Evolutionary conservation across 2,113 vertebrate genomes (phyloP).

Genomic region (Corvus moneduloides): DNA sequence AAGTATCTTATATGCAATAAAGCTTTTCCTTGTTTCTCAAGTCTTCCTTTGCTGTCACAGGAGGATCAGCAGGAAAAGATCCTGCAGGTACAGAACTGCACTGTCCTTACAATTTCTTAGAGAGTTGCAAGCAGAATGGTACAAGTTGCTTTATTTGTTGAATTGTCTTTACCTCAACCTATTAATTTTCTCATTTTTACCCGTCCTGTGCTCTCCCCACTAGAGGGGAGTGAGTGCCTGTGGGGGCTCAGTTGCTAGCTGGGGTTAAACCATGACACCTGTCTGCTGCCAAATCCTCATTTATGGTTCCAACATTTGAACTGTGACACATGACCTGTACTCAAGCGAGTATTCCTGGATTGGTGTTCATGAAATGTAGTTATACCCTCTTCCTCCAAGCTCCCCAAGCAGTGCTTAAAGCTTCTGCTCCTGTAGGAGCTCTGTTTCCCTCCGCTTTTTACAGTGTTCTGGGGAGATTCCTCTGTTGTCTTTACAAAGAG

Average conservation of each 20-base stretch:
- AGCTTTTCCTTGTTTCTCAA: not conserved
- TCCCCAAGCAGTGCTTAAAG: not conserved
- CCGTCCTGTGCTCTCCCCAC: accelerated
- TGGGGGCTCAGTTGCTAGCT: not conserved
- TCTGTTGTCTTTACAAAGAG: not conserved
- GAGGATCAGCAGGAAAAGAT: not conserved
- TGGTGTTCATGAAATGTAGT: not conserved
- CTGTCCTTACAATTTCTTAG: not conserved
- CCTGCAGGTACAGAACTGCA: not conserved
- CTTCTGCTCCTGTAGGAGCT: not conserved
- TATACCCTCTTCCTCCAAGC: not conserved
- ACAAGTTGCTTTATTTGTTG: not conserved
- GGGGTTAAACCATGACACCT: not conserved
- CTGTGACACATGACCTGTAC: not conserved
- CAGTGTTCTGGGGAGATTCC: not conserved
- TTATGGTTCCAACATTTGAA: not conserved
- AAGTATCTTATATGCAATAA: not conserved
- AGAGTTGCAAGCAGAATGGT: not conserved
- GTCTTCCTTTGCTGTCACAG: not conserved
- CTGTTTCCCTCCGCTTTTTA: not conserved
- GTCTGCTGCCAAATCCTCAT: not conserved
- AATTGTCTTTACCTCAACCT: not conserved
- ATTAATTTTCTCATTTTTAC: not conserved
- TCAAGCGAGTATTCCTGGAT: not conserved
- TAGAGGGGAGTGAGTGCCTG: not conserved